Percentiles rank a stretch among this genome's conserved stretches.
Conservation (phyloP, 2,797 vertebrate species). For the Gadopsis bispinosus region DNA sequence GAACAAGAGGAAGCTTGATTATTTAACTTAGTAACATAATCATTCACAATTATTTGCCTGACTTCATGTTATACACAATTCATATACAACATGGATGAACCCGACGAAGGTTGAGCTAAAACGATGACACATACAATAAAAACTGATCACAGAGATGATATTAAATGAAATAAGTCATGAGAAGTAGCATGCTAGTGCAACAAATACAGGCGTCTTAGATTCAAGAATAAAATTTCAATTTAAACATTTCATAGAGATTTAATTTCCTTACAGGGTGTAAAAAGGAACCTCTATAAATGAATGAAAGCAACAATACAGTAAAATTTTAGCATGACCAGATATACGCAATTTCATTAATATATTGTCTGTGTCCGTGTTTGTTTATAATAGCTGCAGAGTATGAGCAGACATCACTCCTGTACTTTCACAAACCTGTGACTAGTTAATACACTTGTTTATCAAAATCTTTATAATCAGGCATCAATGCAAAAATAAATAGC, state of each 20-base stretch:
- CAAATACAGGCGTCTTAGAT: not conserved
- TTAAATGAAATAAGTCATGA: conserved; percentile 33
- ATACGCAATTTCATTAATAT: conserved; percentile 52
- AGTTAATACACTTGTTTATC: conserved; percentile 17
- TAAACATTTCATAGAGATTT: conserved; percentile 26
- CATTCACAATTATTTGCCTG: not conserved
- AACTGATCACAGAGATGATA: conserved; percentile 24
- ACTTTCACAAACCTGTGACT: conserved; percentile 20
- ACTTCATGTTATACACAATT: conserved; percentile 12
- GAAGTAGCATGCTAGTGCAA: conserved; percentile 9
- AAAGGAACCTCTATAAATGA: conserved; percentile 37
- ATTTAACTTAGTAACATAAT: conserved; percentile 36
- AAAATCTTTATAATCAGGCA: conserved; percentile 34
- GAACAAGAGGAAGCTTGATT: conserved; percentile 45
- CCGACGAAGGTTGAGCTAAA: conserved; percentile 11
- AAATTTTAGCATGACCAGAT: conserved; percentile 37
- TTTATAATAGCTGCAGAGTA: conserved; percentile 55
- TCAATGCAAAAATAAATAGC: conserved; percentile 34
- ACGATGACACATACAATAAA: conserved; percentile 21
- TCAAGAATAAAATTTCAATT: conserved; percentile 25
- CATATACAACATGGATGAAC: conserved; percentile 3
- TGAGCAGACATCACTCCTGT: conserved; percentile 29
- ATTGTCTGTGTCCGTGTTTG: conserved; percentile 44
- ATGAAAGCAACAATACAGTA: conserved; percentile 26
- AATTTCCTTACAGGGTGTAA: not conserved